phyloP scores from a whole-genome alignment of 2,113 vertebrate genomes.

The Pseudorectes ferrugineus region DNA sequence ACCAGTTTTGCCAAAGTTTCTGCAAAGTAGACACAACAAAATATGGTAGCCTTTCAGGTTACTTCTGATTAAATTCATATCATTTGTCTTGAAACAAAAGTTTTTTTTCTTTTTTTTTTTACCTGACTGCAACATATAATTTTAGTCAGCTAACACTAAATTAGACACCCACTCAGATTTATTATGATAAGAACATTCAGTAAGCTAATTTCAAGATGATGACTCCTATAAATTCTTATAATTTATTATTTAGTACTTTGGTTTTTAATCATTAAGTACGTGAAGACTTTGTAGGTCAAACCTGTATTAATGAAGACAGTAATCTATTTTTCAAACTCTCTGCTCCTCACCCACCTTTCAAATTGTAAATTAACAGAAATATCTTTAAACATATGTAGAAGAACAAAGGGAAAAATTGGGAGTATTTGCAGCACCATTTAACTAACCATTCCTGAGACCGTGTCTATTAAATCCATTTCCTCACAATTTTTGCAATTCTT shows the following conservation, averaged over 20 bases:
- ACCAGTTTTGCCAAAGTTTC: conserved; percentile 54
- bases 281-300: conserved; percentile 89
- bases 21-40: conserved; percentile 15
- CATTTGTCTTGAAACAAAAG: conserved; percentile 84
- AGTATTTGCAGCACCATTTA: conserved; percentile 45
- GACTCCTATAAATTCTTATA: conserved; percentile 88
- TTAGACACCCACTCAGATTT: conserved; percentile 84
- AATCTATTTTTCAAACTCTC: conserved; percentile 84
- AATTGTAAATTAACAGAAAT: conserved; percentile 82
- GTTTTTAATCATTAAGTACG: conserved; percentile 86
- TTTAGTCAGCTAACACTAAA: conserved; percentile 85
- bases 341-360: conserved; percentile 79
- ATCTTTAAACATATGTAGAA: conserved; percentile 80
- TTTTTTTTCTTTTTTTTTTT: conserved; percentile 57
- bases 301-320: conserved; percentile 85
- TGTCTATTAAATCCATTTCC: conserved; percentile 63
- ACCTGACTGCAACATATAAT: conserved; percentile 81
- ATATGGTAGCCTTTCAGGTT: conserved; percentile 54
- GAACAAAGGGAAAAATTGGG: conserved; percentile 66
- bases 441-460: conserved; percentile 42
- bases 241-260: conserved; percentile 90
- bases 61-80: conserved; percentile 80
- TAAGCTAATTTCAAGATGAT: conserved; percentile 88
- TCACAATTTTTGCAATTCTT: conserved; percentile 26
- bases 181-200: conserved; percentile 88